These are phyloP conservation scores for Castor canadensis DNA, from an alignment of 2,113 vertebrate species.

Conservation along the genomic window DNA sequence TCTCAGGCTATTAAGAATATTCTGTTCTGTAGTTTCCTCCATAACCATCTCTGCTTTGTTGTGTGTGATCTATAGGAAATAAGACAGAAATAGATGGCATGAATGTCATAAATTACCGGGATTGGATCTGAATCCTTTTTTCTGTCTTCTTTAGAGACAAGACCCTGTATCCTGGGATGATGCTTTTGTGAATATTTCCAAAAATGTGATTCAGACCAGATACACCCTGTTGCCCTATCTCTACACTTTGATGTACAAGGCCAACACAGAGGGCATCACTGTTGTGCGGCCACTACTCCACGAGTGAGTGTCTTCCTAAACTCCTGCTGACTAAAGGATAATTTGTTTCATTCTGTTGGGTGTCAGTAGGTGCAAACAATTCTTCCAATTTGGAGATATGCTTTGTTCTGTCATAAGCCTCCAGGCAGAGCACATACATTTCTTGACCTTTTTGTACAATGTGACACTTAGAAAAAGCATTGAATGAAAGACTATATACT, in stretches of 20 bases:
- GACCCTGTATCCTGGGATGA: slow-evolving; percentile 90
- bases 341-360: fast-evolving
- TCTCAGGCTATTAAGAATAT: not conserved
- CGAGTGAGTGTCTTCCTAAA: slow-evolving; percentile 86
- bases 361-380: not conserved
- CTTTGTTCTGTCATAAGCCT: not conserved
- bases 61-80: no score
- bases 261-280: slow-evolving; percentile 88
- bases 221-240: slow-evolving; percentile 92
- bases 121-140: no score
- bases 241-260: slow-evolving; percentile 91
- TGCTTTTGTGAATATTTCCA: slow-evolving; percentile 78
- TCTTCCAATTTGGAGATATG: not conserved
- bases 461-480: not conserved
- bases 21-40: not conserved
- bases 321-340: fast-evolving
- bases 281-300: slow-evolving; percentile 92
- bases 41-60: not conserved
- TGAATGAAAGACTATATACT: not conserved
- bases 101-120: no score
- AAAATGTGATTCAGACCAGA: slow-evolving; percentile 87
- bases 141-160: slow-evolving; percentile 86
- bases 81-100: fast-evolving
- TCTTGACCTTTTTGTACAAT: no score
- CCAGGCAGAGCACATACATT: not conserved